Evolutionary conservation across 2,888 invertebrate genomes (phyloP).

Genomic region (Ceriagrion tenellum): DNA sequence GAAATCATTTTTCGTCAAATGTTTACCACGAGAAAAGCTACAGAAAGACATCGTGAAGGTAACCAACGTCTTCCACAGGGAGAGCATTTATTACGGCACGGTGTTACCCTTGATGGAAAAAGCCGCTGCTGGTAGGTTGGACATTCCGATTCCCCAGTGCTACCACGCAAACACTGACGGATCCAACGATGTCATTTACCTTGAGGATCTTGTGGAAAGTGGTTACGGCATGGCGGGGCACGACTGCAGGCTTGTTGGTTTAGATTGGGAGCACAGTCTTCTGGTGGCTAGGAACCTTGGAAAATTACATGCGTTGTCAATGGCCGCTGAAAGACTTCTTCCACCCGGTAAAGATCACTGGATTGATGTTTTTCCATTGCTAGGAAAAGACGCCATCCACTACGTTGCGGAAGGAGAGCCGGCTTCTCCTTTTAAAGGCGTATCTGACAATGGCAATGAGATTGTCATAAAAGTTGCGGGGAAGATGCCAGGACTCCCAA

Average conservation of each 20-base stretch:
- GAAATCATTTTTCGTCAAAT: conserved; percentile 11
- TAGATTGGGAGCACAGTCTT: neutral
- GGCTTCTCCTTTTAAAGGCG: neutral
- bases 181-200: neutral
- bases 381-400: neutral
- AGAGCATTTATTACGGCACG: neutral
- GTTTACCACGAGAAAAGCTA: neutral
- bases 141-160: conserved; percentile 30
- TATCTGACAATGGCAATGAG: neutral
- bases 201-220: neutral
- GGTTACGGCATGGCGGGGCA: neutral
- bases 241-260: neutral
- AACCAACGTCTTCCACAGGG: conserved; percentile 7
- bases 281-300: neutral
- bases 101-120: conserved; percentile 5
- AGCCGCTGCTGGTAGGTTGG: neutral
- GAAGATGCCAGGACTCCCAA: neutral
- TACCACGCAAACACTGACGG: neutral
- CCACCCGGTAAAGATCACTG: neutral
- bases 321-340: conserved; percentile 25
- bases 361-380: neutral
- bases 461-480: neutral
- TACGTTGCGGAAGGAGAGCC: neutral
- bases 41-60: neutral
- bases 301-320: neutral